Conservation (phyloP, 2,113 vertebrate genomes). For the Beaufortia kweichowensis region DNA sequence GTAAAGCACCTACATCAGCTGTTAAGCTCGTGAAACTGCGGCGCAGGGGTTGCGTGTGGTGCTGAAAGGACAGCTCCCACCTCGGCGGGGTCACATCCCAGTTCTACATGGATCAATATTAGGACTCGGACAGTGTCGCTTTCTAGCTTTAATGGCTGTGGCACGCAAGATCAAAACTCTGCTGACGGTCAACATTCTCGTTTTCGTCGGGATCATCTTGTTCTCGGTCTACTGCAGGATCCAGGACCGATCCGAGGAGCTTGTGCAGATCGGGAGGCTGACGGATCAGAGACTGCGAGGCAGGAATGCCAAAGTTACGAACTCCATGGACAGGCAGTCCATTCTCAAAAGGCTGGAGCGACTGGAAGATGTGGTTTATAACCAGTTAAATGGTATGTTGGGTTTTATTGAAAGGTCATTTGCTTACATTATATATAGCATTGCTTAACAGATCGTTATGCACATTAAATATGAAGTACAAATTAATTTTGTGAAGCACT, state of each 20-base stretch:
- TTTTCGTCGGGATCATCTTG: slow-evolving; percentile 93
- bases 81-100: slow-evolving; percentile 23
- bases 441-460: background rate
- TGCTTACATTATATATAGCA: background rate
- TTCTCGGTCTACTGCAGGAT: slow-evolving; percentile 98
- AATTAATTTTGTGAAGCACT: no score
- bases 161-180: slow-evolving; percentile 98
- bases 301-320: slow-evolving; percentile 82
- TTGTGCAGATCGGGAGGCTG: slow-evolving; percentile 84
- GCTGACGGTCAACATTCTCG: slow-evolving; percentile 97
- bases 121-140: slow-evolving; percentile 67
- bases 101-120: slow-evolving; percentile 61
- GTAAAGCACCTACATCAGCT: background rate
- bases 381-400: slow-evolving; percentile 88
- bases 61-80: slow-evolving; percentile 65
- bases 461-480: no score
- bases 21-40: slow-evolving; percentile 16
- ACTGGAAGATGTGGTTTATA: slow-evolving; percentile 97
- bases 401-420: slow-evolving; percentile 50
- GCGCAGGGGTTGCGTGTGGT: slow-evolving; percentile 56
- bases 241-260: slow-evolving; percentile 89
- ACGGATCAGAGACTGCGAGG: slow-evolving; percentile 84
- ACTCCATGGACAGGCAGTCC: slow-evolving; percentile 85
- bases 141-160: slow-evolving; percentile 86
- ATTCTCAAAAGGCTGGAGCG: slow-evolving; percentile 94